Evolutionary conservation across 2,888 invertebrate species (phyloP).

Genomic region (Leistus spinibarbis): DNA sequence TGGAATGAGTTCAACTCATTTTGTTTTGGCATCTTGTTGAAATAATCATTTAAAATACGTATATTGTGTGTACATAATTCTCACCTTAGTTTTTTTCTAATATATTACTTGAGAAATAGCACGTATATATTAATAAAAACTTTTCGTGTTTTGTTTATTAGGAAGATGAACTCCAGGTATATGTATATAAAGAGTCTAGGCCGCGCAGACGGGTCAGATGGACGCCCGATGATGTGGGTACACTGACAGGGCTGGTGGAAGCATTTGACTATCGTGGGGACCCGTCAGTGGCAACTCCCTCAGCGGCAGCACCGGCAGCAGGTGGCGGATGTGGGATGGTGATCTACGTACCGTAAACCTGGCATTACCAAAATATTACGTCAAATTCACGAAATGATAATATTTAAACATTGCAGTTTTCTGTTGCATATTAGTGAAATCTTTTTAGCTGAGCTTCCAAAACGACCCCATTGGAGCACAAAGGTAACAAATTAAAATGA

Average conservation of each 20-base stretch:
- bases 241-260: conserved; percentile 55
- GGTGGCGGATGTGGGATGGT: conserved; percentile 55
- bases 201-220: conserved; percentile 51
- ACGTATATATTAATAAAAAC: background rate
- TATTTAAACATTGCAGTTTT: too few relatives aligned
- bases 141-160: background rate
- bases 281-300: conserved; percentile 57
- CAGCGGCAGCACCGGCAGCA: conserved; percentile 57
- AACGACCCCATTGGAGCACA: too few relatives aligned
- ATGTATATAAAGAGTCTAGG: background rate
- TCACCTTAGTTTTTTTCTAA: background rate
- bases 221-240: conserved; percentile 58
- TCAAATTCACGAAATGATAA: background rate
- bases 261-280: conserved; percentile 43
- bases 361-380: conserved; percentile 42
- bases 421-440: too few relatives aligned
- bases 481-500: too few relatives aligned
- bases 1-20: background rate
- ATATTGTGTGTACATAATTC: background rate
- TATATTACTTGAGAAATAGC: background rate
- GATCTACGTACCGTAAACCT: conserved; percentile 54
- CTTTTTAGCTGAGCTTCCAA: too few relatives aligned
- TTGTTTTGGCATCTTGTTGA: background rate
- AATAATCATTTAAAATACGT: background rate
- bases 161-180: background rate